Evolutionary conservation across 2,888 invertebrate species (phyloP).

Genomic region (Tetranychus piercei): DNA sequence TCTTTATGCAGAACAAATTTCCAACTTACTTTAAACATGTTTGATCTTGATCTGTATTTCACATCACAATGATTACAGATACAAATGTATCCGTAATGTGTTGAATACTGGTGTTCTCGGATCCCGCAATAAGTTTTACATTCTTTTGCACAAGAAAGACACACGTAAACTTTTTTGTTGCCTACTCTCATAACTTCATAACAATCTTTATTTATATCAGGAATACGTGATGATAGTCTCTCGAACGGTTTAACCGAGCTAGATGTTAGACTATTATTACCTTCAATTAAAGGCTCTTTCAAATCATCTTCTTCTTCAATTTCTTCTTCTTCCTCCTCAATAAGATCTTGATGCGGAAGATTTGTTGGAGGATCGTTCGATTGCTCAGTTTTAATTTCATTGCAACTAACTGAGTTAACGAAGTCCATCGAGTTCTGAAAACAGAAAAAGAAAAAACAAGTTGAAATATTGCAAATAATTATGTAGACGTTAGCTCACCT

Average conservation of each 20-base stretch:
- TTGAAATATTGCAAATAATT: too few species aligned
- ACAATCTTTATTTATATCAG: conserved; percentile 10
- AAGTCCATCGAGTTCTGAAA: too few species aligned
- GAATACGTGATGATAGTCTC: conserved; percentile 3
- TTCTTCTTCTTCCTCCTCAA: too few species aligned
- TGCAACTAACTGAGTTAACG: too few species aligned
- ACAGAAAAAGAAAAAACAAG: too few species aligned
- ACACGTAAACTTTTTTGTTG: neutral
- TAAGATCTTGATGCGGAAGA: too few species aligned
- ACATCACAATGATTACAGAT: conserved; percentile 10
- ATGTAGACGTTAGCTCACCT: too few species aligned
- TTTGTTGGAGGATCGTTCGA: too few species aligned
- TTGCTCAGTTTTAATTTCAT: too few species aligned
- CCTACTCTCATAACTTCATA: neutral
- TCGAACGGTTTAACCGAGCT: neutral
- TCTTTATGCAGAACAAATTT: neutral
- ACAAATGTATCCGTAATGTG: neutral
- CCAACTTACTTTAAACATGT: neutral
- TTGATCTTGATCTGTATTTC: conserved; percentile 2
- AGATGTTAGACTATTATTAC: neutral
- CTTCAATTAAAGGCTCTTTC: conserved; percentile 1
- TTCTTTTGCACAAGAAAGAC: neutral
- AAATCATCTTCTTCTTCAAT: neutral
- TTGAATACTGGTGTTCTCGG: conserved; percentile 4
- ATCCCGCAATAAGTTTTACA: conserved; percentile 6